phyloP scores from a whole-genome alignment of 2,888 invertebrate genomes.

The Gandaritis pyraliata region DNA sequence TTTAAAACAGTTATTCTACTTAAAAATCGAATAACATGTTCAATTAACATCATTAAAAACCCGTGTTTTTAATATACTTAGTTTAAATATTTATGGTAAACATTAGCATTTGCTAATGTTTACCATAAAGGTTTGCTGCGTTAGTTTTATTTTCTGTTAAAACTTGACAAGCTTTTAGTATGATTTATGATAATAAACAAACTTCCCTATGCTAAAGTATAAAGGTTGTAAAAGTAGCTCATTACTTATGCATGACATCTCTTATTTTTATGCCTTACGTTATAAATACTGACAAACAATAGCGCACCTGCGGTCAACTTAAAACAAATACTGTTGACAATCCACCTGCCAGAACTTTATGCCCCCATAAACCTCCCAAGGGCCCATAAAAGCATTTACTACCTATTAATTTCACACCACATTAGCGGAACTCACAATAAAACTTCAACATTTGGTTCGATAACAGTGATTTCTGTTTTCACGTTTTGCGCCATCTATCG shows the following conservation, averaged over 20 bases:
- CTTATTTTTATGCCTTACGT: slow-evolving; percentile 45
- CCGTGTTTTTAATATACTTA: too few relatives aligned
- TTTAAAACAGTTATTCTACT: too few relatives aligned
- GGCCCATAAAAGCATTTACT: slow-evolving; percentile 83
- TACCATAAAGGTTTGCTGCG: too few relatives aligned
- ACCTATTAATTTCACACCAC: slow-evolving; percentile 85
- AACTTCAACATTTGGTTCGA: slow-evolving; percentile 78
- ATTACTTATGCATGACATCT: slow-evolving; percentile 34
- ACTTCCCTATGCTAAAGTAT: slow-evolving; percentile 13
- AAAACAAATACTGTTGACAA: slow-evolving; percentile 73
- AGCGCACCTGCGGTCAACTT: slow-evolving; percentile 68
- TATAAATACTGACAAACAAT: slow-evolving; percentile 56
- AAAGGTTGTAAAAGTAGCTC: slow-evolving; percentile 32
- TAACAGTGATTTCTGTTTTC: slow-evolving; percentile 78
- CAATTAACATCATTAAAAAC: too few relatives aligned
- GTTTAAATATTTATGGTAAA: too few relatives aligned
- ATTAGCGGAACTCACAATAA: slow-evolving; percentile 84
- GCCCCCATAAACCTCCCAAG: slow-evolving; percentile 78
- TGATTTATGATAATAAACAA: not conserved
- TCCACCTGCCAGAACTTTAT: slow-evolving; percentile 77
- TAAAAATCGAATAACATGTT: too few relatives aligned
- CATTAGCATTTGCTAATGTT: too few relatives aligned
- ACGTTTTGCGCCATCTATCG: slow-evolving; percentile 78
- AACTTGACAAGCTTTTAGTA: too few relatives aligned
- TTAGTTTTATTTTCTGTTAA: too few relatives aligned